These are phyloP conservation scores for Parapristionchus giblindavisi DNA, from an alignment of 2,888 invertebrate species.

Conservation along the genomic window DNA sequence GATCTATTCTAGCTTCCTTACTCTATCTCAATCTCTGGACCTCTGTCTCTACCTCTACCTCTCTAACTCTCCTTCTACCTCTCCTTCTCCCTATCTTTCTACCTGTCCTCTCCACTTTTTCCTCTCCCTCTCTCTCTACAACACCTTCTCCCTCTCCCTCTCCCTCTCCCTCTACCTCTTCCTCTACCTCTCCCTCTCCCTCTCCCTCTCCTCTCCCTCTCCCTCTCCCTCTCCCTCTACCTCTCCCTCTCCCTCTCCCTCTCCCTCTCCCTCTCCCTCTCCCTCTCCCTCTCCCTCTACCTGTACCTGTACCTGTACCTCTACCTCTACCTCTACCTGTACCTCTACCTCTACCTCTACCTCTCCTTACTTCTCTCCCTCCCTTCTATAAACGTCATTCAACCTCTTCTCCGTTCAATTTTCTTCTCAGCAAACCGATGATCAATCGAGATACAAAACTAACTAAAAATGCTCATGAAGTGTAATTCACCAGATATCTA, in stretches of 20 bases:
- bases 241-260: not conserved
- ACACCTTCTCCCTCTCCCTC: slow-evolving; percentile 5
- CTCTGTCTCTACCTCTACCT: not conserved
- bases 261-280: not conserved
- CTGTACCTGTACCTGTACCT: slow-evolving; percentile 1
- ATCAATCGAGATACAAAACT: too few species aligned
- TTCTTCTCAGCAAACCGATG: too few species aligned
- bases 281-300: not conserved
- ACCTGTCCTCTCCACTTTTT: not conserved
- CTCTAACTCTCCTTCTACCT: not conserved
- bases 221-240: not conserved
- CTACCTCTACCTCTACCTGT: not conserved
- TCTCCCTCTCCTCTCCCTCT: not conserved
- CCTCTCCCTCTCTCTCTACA: slow-evolving; percentile 9
- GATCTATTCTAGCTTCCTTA: too few species aligned
- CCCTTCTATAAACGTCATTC: too few species aligned
- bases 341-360: not conserved
- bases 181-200: slow-evolving; percentile 7
- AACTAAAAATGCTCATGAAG: too few species aligned
- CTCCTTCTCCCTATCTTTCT: not conserved
- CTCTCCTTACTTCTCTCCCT: not conserved
- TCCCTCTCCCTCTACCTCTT: slow-evolving; percentile 6
- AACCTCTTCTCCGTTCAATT: too few species aligned
- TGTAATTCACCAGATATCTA: too few species aligned
- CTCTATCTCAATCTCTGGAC: too few species aligned